These are phyloP conservation scores for Notodonta dromedarius DNA, from an alignment of 2,888 invertebrate species.

Conservation along the genomic window DNA sequence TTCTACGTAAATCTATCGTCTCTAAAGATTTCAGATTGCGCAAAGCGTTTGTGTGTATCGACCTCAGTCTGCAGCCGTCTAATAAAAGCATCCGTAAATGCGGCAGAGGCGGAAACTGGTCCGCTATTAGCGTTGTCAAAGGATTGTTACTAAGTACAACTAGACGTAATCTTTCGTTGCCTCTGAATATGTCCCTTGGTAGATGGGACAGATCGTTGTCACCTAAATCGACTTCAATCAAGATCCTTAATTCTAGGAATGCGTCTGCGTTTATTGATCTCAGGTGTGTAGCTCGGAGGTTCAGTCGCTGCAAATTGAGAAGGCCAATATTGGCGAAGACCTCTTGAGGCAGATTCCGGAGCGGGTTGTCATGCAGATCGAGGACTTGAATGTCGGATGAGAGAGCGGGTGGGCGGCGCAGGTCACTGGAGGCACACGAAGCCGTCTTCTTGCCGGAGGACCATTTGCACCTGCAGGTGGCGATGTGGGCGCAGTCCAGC, in stretches of 20 bases:
- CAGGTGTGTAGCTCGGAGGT: conserved; percentile 90
- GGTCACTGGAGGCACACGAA: conserved; percentile 91
- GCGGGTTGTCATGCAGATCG: conserved; percentile 92
- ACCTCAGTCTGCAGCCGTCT: conserved; percentile 90
- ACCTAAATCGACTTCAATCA: conserved; percentile 94
- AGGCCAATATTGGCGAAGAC: conserved; percentile 91
- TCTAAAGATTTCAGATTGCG: conserved; percentile 89
- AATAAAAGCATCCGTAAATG: conserved; percentile 92
- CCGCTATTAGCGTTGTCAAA: conserved; percentile 87
- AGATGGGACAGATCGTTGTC: conserved; percentile 90
- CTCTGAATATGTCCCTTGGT: conserved; percentile 91
- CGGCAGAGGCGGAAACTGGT: conserved; percentile 92
- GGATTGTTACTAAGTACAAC: conserved; percentile 93
- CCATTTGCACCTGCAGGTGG: conserved; percentile 96
- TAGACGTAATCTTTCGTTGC: conserved; percentile 92
- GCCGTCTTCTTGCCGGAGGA: conserved; percentile 96
- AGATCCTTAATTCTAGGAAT: conserved; percentile 93
- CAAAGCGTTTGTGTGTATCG: conserved; percentile 91
- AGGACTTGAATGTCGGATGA: conserved; percentile 86
- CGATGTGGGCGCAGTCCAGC: conserved; percentile 94
- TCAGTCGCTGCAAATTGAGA: conserved; percentile 93
- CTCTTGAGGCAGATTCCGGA: conserved; percentile 89
- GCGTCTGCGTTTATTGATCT: conserved; percentile 91
- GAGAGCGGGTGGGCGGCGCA: conserved; percentile 89
- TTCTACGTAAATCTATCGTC: conserved; percentile 92